Conservation (phyloP, 2,888 invertebrate species). For the Ectropis crepuscularia region DNA sequence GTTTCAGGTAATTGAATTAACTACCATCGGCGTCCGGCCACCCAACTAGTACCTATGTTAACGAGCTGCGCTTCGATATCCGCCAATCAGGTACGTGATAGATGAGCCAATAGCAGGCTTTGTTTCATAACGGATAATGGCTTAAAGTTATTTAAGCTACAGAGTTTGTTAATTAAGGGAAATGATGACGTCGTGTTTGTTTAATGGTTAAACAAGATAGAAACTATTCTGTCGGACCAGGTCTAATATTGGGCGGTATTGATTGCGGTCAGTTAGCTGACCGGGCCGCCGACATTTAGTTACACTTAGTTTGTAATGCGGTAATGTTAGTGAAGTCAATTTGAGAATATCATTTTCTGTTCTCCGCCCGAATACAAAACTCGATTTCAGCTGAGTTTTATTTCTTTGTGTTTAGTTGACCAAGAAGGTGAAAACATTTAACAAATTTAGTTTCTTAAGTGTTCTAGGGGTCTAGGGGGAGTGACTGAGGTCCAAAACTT, state of each 20-base stretch:
- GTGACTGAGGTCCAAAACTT: too few relatives aligned
- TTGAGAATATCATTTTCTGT: too few relatives aligned
- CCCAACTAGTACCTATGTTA: constrained; percentile 25
- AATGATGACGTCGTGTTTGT: constrained; percentile 19
- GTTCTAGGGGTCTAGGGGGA: too few relatives aligned
- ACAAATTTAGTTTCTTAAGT: too few relatives aligned
- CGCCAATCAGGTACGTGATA: constrained; percentile 34
- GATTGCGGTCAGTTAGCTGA: constrained; percentile 7
- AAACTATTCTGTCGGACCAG: constrained; percentile 7
- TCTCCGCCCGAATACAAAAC: too few relatives aligned
- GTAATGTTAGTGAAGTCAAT: too few relatives aligned
- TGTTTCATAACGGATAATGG: constrained; percentile 30
- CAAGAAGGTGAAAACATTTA: too few relatives aligned
- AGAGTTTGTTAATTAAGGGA: constrained; percentile 20
- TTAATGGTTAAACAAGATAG: constrained; percentile 10
- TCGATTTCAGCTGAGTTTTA: too few relatives aligned
- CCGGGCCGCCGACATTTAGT: neutral
- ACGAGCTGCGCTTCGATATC: constrained; percentile 26
- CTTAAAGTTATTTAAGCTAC: constrained; percentile 27
- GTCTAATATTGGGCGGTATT: constrained; percentile 6
- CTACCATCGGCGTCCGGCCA: neutral
- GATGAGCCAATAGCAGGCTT: constrained; percentile 30
- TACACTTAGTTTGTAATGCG: neutral
- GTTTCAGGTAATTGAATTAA: constrained; percentile 28
- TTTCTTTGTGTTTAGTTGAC: too few relatives aligned